Base-by-base conservation (phyloP, 1,140 invertebrate species). In the Drosophila jambulina region DNA sequence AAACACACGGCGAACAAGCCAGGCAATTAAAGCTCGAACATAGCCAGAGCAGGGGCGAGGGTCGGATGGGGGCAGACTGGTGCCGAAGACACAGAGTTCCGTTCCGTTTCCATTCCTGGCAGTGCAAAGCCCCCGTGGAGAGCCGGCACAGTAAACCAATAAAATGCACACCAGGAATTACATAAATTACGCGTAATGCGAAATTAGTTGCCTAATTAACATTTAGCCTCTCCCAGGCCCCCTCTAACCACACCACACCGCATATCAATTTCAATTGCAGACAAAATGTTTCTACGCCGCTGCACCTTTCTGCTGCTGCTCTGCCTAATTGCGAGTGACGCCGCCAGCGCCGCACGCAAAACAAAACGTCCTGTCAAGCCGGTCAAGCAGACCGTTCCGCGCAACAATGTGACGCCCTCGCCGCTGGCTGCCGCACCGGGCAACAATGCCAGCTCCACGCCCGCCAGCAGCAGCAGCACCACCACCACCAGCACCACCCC, bases 281-380 rank as follows among this genome's bases (percentile, higher is more conserved):
- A 69, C 80, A 92, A 80, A 72, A 92, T 92, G 91, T 92, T 92
- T 87, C 80, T 92, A 81, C 91, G 87, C 57, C 85, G 81, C 58
- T 90, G 91, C 82, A 84, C 85, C 58, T 76, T 92, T 58, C 86
- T 85, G 78, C 65, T 92, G 53, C 79, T 92, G 71, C 78, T 92
- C 76, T 91, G 88, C 60, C 74, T 92, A 78, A 85, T 92, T 79
- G 85, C 88, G 60, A 92, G 91, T 82, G 79, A 85, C 70, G 91
- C 84, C 51, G 91, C 80, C 58, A 84, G 76, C 57, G 91, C 91
- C 57, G 91, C 88, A 72, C 91, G 91, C 75, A 92, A 92, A 82
- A 92, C 87, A 58, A 92, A 92, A 80, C 91, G 91, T 92, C 91
- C 91, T 80, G 91, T 92, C 70, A 92, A 92, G 87, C 91, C 91